Evolutionary conservation across 2,888 invertebrate species (phyloP), one percentile per base, ranked within the genome.

Genomic region (Punctoribates punctum): DNA sequence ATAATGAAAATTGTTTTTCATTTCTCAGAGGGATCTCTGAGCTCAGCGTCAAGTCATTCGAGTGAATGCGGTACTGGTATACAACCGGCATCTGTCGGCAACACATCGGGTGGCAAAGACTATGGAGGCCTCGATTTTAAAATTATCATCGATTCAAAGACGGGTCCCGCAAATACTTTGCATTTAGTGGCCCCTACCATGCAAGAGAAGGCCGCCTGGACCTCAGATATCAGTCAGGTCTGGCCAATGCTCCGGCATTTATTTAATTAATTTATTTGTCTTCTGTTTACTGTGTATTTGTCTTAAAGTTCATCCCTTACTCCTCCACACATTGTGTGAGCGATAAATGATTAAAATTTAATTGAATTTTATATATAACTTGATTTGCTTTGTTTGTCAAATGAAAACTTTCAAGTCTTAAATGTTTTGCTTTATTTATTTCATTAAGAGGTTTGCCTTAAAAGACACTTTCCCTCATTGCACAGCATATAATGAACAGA

Each of bases 191-290:
- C 93, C 9, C 89, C 91, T 3, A 91, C 91, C 0, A 86, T 90
- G 54, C 90, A 94, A 85, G 94, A 95, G 82, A 95, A 95, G 84
- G 91, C 93, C 1, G 94, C 93, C 0, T 95, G 95, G 95, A 93
- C 94, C 77, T 93, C 92, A 80, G 94, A 95, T 82, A 90, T 95
- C 77, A 91, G 92, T 74, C 94, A 94, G 84, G 88, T 87, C 81
- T 78, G 79, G 78, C 38, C 57, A 20, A 23, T 23, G 20, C 57
- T 57, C 57, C 9, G 17, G 27, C 25, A 23, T 27, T 60, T 60
- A 27, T 60, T 3, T 4, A 25, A 20, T 65, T 17, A 9, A 65
- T 65, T 65, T 34, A 25, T 27, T 29, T 65, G 65, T 29, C 65
- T 11, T 65, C 1, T n/a, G 62, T 65, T 65, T 38, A 20, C n/a